phyloP scores from a whole-genome alignment of 2,797 vertebrate genomes.

The Muscicapa striata region DNA sequence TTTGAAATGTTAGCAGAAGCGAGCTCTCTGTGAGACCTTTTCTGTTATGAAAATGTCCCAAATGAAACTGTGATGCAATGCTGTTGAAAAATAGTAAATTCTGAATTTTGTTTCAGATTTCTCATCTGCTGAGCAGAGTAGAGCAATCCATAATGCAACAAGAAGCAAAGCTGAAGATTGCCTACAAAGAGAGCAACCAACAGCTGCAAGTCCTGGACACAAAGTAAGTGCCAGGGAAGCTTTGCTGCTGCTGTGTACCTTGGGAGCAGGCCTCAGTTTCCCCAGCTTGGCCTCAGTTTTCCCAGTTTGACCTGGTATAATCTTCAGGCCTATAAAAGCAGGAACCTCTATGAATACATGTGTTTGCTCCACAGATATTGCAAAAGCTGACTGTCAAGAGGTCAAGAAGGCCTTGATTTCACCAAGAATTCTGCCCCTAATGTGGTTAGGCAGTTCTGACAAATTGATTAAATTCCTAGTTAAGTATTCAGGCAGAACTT shows the following conservation, averaged over 20 bases:
- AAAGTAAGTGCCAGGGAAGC: conserved; percentile 64
- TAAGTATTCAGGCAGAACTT: not conserved
- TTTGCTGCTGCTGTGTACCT: not conserved
- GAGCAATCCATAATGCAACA: conserved; percentile 79
- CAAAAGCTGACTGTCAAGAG: not conserved
- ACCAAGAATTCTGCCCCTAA: not conserved
- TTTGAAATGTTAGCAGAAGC: not conserved
- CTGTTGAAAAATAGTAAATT: not conserved
- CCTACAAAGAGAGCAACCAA: conserved; percentile 78
- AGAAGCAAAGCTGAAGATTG: conserved; percentile 78
- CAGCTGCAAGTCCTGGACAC: conserved; percentile 79
- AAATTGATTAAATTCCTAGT: not conserved
- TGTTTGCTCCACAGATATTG: not conserved
- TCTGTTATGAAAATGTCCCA: not conserved
- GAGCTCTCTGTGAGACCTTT: not conserved
- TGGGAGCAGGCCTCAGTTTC: not conserved
- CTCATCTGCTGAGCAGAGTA: conserved; percentile 78
- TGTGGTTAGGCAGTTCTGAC: not conserved
- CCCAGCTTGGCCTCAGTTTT: not conserved
- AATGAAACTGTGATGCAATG: not conserved
- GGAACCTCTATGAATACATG: not conserved
- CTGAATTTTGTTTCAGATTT: conserved; percentile 73
- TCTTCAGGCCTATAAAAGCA: not conserved
- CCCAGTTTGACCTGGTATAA: not conserved
- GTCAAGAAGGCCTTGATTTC: not conserved